Evolutionary conservation across 1,140 invertebrate species (phyloP).

Genomic region (Lepidurus apus): DNA sequence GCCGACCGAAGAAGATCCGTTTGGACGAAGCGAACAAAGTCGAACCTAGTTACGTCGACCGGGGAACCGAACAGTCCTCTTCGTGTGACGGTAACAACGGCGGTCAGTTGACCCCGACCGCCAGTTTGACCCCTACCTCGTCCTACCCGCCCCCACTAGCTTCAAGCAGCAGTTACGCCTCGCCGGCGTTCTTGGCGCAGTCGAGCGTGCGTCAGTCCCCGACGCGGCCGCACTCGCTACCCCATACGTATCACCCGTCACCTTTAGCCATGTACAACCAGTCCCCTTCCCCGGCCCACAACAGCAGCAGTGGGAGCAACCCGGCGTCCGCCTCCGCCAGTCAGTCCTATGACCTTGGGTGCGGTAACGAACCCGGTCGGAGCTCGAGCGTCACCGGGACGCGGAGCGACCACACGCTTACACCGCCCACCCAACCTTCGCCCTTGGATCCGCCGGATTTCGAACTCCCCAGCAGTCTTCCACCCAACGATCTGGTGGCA

Average conservation of each 20-base stretch:
- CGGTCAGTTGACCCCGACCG: constrained; percentile 31
- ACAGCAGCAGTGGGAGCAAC: constrained; percentile 30
- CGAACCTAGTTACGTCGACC: background rate
- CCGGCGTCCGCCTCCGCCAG: background rate
- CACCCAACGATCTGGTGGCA: constrained; percentile 38
- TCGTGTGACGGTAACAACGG: background rate
- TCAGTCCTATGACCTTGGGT: constrained; percentile 24
- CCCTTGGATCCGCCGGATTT: constrained; percentile 64
- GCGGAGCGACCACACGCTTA: background rate
- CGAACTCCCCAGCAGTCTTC: constrained; percentile 61
- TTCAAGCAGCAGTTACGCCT: constrained; percentile 36
- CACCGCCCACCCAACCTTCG: background rate
- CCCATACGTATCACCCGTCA: constrained; percentile 27
- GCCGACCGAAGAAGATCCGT: constrained; percentile 76
- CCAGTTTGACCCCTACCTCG: constrained; percentile 36
- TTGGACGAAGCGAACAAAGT: constrained; percentile 55
- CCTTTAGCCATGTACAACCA: constrained; percentile 35
- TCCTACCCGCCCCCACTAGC: constrained; percentile 36
- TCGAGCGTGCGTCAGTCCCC: constrained; percentile 32
- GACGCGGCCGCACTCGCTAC: constrained; percentile 23
- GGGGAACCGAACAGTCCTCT: background rate
- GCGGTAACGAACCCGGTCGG: constrained; percentile 31
- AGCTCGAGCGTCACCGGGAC: constrained; percentile 22
- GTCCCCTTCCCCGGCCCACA: constrained; percentile 30
- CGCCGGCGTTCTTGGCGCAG: constrained; percentile 33